These are phyloP conservation scores for Thelaira solivaga DNA, from an alignment of 2,888 invertebrate genomes.

Conservation along the genomic window DNA sequence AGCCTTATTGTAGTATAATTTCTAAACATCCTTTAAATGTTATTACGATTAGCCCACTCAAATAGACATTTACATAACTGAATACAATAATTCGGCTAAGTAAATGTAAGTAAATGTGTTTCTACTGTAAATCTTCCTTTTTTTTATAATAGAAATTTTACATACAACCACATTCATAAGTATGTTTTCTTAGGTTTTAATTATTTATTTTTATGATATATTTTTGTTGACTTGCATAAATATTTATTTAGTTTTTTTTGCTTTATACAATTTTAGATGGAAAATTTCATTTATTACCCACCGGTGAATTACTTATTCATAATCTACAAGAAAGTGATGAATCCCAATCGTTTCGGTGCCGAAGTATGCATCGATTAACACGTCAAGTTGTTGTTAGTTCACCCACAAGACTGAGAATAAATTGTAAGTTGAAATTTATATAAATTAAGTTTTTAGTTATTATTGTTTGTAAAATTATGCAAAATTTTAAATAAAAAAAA, in stretches of 20 bases:
- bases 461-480: no score
- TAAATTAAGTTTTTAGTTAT: not conserved
- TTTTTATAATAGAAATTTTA: no score
- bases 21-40: no score
- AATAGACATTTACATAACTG: no score
- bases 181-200: not conserved
- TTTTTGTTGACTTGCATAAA: not conserved
- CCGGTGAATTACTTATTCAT: constrained; percentile 85
- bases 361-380: constrained; percentile 85
- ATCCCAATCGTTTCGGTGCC: constrained; percentile 84
- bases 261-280: constrained; percentile 79
- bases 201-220: not conserved
- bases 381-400: constrained; percentile 84
- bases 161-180: no score
- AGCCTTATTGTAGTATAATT: no score
- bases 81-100: no score
- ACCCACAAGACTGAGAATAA: constrained; percentile 83
- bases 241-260: not conserved
- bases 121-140: no score
- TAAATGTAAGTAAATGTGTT: no score
- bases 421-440: constrained; percentile 78
- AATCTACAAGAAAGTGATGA: constrained; percentile 86
- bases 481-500: no score
- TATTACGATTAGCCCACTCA: no score
- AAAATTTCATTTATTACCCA: constrained; percentile 85